A percentile compares a stretch with the other conserved stretches of the same genome.
These are phyloP conservation scores for Myanophis thanlyinensis DNA, from an alignment of 2,113 vertebrate species.

Conservation along the genomic window DNA sequence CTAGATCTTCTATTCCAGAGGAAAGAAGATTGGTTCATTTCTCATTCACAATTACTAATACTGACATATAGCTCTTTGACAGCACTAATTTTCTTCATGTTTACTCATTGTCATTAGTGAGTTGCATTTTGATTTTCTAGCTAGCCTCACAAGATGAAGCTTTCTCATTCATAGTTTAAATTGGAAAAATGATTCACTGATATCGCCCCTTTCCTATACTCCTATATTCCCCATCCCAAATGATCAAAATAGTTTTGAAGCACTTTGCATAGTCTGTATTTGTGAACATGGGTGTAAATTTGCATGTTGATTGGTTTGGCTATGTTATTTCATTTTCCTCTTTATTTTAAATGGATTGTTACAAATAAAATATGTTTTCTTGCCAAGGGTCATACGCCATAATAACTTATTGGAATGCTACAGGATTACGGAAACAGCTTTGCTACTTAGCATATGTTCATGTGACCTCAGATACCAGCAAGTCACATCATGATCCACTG, in stretches of 20 bases:
- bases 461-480: background rate
- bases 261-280: slow-evolving; percentile 11
- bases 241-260: slow-evolving; percentile 8
- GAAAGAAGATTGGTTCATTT: background rate
- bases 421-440: background rate
- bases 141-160: background rate
- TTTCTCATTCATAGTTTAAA: background rate
- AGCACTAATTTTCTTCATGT: background rate
- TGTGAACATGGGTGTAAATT: slow-evolving; percentile 12
- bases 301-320: slow-evolving; percentile 24
- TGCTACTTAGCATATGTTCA: slow-evolving; percentile 4
- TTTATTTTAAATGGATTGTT: slow-evolving; percentile 8
- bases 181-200: background rate
- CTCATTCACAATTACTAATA: background rate
- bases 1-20: background rate
- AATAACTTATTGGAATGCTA: slow-evolving; percentile 13
- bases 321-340: slow-evolving; percentile 6
- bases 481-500: background rate
- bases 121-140: background rate
- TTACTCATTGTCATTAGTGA: background rate
- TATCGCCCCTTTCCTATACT: background rate
- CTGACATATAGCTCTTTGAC: background rate
- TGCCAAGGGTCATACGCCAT: background rate
- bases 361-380: slow-evolving; percentile 9
- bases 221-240: background rate